These are phyloP conservation scores for Apis florea DNA, from an alignment of 1,140 invertebrate genomes.

Conservation along the genomic window DNA sequence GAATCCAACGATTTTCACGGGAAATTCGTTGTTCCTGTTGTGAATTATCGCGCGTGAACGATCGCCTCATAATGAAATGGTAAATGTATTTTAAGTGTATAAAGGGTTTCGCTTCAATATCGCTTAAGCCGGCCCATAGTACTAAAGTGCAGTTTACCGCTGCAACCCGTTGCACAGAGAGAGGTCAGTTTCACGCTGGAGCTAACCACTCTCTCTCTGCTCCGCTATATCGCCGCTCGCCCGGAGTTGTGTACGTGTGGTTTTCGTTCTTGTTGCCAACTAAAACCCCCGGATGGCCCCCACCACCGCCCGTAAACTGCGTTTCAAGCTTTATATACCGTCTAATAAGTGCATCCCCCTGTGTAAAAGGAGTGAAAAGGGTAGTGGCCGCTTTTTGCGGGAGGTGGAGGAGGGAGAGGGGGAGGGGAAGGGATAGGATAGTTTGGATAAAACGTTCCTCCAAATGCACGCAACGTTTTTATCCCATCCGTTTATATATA, in stretches of 20 bases:
- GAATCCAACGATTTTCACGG: no score
- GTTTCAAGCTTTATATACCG: conserved; percentile 39
- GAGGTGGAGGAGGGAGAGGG: not conserved
- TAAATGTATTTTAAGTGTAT: conserved; percentile 64
- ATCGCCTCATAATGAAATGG: conserved; percentile 54
- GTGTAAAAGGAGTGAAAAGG: conserved; percentile 29
- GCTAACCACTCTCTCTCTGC: conserved; percentile 47
- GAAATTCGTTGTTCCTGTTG: no score
- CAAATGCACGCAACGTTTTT: conserved; percentile 3
- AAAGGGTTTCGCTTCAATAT: conserved; percentile 65
- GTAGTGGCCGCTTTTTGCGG: not conserved
- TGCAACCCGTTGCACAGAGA: conserved; percentile 47
- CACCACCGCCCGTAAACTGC: conserved; percentile 42
- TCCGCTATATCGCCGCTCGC: conserved; percentile 18
- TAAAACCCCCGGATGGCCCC: not conserved
- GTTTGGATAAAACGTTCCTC: conserved; percentile 21
- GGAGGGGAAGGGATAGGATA: not conserved
- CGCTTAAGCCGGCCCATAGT: conserved; percentile 60
- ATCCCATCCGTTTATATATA: not conserved
- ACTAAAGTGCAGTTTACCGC: conserved; percentile 67
- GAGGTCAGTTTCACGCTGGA: conserved; percentile 65
- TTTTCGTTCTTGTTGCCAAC: conserved; percentile 48
- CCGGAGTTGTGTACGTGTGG: conserved; percentile 31
- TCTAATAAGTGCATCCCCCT: conserved; percentile 39
- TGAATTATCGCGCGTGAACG: conserved; percentile 11